phyloP scores from a whole-genome alignment of 35 echinoderm and acorn worm genomes.

The Heliocidaris erythrogramma region DNA sequence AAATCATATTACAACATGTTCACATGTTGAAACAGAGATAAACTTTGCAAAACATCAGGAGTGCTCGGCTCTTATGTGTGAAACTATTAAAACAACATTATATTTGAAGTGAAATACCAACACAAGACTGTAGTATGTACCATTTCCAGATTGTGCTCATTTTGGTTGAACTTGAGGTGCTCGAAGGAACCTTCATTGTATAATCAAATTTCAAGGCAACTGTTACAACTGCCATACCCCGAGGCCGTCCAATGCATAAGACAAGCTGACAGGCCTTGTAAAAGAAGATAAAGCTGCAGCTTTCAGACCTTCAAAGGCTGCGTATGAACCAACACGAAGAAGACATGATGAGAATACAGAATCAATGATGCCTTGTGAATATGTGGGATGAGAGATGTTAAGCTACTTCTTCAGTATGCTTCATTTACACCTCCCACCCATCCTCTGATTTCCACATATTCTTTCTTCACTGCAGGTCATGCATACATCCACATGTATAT shows the following conservation, averaged over 20 bases:
- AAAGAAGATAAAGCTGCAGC: background rate
- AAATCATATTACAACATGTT: too few species aligned
- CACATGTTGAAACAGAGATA: too few species aligned
- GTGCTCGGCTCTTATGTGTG: background rate
- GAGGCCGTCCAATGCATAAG: background rate
- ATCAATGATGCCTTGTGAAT: too few species aligned
- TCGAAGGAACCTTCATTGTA: background rate
- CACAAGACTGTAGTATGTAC: background rate
- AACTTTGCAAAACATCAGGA: background rate
- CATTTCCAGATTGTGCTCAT: background rate
- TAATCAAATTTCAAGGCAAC: slow-evolving; percentile 12
- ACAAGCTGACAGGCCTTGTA: background rate
- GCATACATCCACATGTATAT: too few species aligned
- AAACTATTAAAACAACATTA: background rate
- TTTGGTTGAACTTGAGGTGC: slow-evolving; percentile 8
- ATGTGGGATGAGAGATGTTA: too few species aligned
- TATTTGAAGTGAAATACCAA: background rate
- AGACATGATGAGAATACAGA: background rate
- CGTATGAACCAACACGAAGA: background rate
- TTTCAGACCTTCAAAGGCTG: background rate
- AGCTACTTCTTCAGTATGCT: too few species aligned
- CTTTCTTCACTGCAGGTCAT: too few species aligned
- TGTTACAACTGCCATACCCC: background rate
- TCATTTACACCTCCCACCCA: too few species aligned
- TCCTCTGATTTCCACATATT: too few species aligned